Base-by-base conservation (phyloP, 2,888 invertebrate genomes). In the Oscheius sp. region DNA sequence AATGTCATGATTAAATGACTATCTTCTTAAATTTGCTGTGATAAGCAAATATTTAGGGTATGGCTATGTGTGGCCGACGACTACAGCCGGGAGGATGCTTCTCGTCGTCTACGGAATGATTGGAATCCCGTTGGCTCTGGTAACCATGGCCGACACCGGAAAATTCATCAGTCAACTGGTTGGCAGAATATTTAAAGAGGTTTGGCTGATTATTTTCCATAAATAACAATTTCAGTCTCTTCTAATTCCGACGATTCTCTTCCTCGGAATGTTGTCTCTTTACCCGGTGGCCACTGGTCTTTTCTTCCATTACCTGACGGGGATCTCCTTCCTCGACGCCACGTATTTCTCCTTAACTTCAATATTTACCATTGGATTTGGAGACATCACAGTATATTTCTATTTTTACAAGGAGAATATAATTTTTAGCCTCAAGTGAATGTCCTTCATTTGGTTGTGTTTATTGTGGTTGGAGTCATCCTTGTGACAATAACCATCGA, bases 101-200 rank as follows among this genome's bases (percentile, higher is more conserved):
- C 61, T 81, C 3, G 73, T 83, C 1, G 66, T 76, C 0, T 83
- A 83, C 70, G 83, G 80, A 29, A 69, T 83, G 21, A 46, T 81
- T 13, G 83, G 83, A 6, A 83, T 83, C 35, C 83, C 83, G 3
- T 53, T 83, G 56, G 80, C 78, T 3, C 71, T 83, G 27, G 83
- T 83, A 0, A 83, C 83, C 5, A 83, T 81, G 81, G 83, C 83
- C 0, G 83, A 83, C 58, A 81, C 83, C 1, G 83, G 83, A 23
- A 83, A 83, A 71, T 83, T 83, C 46, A 74, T 80, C 13, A 75
- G 78, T 16, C 77, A 80, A 18, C 58, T 81, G 53, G 78, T 81
- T 12, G 75, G 77, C 9, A 63, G 78, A 9, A 78, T 76, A 69
- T 83, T 83, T 55, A 72, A 74, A n/a, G 78, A 79, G 64, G 80